Conservation (phyloP, 2,888 invertebrate species). For the Gonocerus acuteangulatus region DNA sequence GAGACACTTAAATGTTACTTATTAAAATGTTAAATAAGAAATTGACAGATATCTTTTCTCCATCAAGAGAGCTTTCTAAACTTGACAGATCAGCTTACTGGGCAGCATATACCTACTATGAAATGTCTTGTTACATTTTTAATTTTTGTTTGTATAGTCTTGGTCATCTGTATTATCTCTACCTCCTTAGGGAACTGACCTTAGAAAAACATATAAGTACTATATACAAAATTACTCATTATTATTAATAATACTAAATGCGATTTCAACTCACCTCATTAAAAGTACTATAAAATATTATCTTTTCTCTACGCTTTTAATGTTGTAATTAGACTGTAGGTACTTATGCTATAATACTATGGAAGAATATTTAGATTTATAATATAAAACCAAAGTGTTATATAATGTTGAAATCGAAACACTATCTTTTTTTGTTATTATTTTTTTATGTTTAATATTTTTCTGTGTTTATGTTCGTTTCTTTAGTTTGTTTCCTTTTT, state of each 20-base stretch:
- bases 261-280: background rate
- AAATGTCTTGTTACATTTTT: too few species aligned
- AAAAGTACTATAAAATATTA: background rate
- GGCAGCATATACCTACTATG: too few species aligned
- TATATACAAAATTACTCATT: background rate
- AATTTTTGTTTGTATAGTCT: too few species aligned
- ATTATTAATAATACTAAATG: background rate
- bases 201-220: too few species aligned
- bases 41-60: too few species aligned
- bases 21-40: too few species aligned
- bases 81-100: too few species aligned
- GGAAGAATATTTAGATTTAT: background rate
- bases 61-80: too few species aligned
- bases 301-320: constrained; percentile 17
- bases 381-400: constrained; percentile 12
- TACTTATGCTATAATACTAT: constrained; percentile 3
- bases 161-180: too few species aligned
- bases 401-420: background rate
- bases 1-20: too few species aligned
- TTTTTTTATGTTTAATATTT: constrained; percentile 1
- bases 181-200: too few species aligned
- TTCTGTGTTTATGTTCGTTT: background rate
- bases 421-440: background rate
- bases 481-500: constrained; percentile 13
- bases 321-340: constrained; percentile 23